Base-by-base conservation (phyloP, 2,113 vertebrate species). In the pig (Sus scrofa) region DNA sequence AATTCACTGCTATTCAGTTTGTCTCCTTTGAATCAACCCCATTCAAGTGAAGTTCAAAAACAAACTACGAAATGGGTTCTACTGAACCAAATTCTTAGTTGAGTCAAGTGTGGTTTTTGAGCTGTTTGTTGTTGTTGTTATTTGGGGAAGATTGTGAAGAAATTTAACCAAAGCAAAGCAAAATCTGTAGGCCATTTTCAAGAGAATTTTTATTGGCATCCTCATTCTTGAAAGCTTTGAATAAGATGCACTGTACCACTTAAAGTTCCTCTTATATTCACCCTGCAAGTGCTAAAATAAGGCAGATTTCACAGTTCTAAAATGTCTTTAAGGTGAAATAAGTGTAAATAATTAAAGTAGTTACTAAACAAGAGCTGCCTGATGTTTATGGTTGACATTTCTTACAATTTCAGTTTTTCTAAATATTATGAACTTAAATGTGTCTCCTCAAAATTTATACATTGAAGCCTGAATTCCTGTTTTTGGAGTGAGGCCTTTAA, bases 11-110 rank as follows among this genome's bases (percentile, higher is more conserved):
- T 87, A n/a, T 11, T 86, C 30, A 30, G 1, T 75, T 83, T 4
- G 20, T 67, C 12, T 56, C 11, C 30, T 93, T 89, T 86, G 37
- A 94, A 60, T 50, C 24, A 83, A 15, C 2, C 3, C 4, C 6
- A 63, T 70, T 87, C n/a, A 71, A n/a, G 32, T 77, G 50, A 94
- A 63, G 20, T 89, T 89, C 44, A 95, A 74, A 95, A 74, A 95
- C 13, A 84, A 39, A 79, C 56, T 22, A 74, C 22, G 16, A 83
- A 34, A 89, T 86, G 30, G 2, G 16, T 89, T 77, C 34, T 68
- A 20, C 26, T 27, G 4, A 68, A 34, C 68, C 50, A 92, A 87
- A 87, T 14, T 52, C 30, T 79, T 8, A 81, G n/a, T 78, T 54
- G 82, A 65, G 37, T 77, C 4, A 27, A 58, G 12, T 20, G 22